These are phyloP conservation scores for Trichosurus vulpecula DNA, from an alignment of 2,797 vertebrate species.

Conservation along the genomic window DNA sequence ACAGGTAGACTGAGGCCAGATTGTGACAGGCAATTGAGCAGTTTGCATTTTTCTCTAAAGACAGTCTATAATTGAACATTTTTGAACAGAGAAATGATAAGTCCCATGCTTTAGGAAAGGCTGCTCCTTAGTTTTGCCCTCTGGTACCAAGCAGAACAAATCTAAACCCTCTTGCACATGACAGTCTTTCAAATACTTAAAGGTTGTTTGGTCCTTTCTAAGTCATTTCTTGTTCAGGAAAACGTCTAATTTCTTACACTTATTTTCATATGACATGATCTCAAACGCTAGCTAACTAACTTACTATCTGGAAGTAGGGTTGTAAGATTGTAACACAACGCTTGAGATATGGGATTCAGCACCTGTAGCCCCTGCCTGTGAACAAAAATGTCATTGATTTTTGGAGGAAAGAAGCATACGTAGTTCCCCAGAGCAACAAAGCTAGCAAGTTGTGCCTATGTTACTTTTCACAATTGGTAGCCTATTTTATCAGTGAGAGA, in stretches of 20 bases:
- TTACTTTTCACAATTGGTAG: not conserved
- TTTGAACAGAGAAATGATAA: not conserved
- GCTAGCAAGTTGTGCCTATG: not conserved
- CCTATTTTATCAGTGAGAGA: not conserved
- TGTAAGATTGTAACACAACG: not conserved
- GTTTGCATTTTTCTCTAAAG: not conserved
- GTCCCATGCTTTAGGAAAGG: not conserved
- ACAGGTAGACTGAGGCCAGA: not conserved
- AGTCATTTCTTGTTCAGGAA: no score
- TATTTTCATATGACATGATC: not conserved
- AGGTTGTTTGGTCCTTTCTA: not conserved
- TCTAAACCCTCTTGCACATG: not conserved
- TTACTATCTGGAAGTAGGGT: not conserved
- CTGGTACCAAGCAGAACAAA: no score
- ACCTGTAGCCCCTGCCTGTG: not conserved
- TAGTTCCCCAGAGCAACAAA: slow-evolving; percentile 19
- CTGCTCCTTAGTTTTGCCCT: not conserved
- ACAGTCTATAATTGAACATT: not conserved
- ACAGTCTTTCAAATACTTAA: not conserved
- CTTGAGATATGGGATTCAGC: not conserved
- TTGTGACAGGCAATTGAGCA: not conserved
- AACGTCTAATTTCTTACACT: not conserved
- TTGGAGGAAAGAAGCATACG: not conserved
- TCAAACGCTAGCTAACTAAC: not conserved
- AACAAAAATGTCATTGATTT: not conserved